These are phyloP conservation scores for Hemibagrus guttatus DNA, from an alignment of 2,797 vertebrate genomes.

Conservation along the genomic window DNA sequence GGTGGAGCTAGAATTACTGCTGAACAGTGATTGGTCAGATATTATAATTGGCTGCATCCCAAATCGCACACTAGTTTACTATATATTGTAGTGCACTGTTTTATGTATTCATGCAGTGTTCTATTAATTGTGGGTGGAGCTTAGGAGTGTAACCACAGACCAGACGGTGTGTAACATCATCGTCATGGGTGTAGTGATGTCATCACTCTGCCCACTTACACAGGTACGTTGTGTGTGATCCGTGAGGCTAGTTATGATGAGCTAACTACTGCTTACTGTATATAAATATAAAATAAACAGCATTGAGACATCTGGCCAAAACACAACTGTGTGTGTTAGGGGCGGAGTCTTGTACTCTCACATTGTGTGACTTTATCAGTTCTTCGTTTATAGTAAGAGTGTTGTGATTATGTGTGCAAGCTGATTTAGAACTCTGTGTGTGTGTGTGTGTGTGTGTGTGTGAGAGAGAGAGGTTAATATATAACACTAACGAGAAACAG, in stretches of 20 bases:
- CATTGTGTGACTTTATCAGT: neutral
- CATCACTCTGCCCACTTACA: neutral
- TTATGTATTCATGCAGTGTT: neutral
- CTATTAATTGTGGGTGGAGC: neutral
- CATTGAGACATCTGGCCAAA: neutral
- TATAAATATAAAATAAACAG: neutral
- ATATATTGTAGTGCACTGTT: neutral
- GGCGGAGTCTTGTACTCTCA: neutral
- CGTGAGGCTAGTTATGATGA: neutral
- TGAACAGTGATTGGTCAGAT: neutral
- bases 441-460: neutral
- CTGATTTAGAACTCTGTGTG: conserved; percentile 2
- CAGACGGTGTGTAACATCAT: neutral
- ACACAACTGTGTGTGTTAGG: neutral
- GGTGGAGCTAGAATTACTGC: neutral
- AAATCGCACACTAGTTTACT: neutral
- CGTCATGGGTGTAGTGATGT: neutral
- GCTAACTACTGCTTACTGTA: neutral
- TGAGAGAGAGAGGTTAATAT: neutral
- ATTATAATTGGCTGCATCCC: neutral
- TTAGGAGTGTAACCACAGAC: neutral
- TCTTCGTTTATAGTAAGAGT: neutral
- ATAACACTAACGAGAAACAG: conserved; percentile 6
- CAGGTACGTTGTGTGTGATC: neutral
- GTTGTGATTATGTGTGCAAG: neutral